phyloP scores from a whole-genome alignment of 30 jellyfish, hydroid and myxozoan genomes.

The Turritopsis rubra region DNA sequence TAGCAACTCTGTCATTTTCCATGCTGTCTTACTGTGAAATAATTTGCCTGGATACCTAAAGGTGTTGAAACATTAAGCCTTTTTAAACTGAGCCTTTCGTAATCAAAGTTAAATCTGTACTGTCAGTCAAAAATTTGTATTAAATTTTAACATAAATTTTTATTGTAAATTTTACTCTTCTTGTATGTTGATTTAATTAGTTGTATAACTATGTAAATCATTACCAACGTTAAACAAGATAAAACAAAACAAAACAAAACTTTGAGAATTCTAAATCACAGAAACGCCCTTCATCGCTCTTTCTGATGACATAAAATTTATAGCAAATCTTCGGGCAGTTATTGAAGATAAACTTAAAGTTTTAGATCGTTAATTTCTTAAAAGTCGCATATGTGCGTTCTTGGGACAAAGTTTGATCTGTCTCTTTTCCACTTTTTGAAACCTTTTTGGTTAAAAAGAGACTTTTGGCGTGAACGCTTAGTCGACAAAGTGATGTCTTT shows the following conservation, averaged over 20 bases:
- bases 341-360: background rate
- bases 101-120: background rate
- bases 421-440: background rate
- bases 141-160: background rate
- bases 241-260: background rate
- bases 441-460: background rate
- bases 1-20: background rate
- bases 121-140: background rate
- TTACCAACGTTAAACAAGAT: background rate
- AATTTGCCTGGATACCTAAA: background rate
- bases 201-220: background rate
- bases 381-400: background rate
- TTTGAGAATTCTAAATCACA: background rate
- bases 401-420: background rate
- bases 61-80: background rate
- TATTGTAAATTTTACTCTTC: background rate
- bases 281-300: background rate
- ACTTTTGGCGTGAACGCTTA: background rate
- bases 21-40: background rate
- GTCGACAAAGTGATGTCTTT: background rate
- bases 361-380: background rate
- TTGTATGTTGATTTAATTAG: background rate
- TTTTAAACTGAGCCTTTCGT: background rate
- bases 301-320: background rate
- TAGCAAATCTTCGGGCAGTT: background rate